phyloP scores from a whole-genome alignment of 2,888 invertebrate genomes.

The Troides oblongomaculatus region DNA sequence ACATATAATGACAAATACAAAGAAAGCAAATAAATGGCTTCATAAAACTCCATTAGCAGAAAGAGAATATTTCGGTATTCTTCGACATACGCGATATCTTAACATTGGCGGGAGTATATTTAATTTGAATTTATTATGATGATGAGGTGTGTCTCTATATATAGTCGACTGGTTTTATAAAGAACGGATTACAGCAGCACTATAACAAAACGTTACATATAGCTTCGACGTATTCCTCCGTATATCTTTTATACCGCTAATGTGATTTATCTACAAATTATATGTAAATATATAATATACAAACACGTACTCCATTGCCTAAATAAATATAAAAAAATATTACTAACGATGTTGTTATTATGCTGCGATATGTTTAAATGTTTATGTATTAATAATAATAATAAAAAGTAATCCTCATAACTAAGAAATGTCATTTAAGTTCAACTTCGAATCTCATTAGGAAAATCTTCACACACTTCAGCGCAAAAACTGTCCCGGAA shows the following conservation, averaged over 20 bases:
- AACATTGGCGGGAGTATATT: conserved; percentile 18
- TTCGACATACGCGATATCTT: conserved; percentile 3
- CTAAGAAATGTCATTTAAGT: background rate
- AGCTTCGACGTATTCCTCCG: background rate
- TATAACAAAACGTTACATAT: conserved; percentile 4
- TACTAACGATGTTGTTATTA: no score
- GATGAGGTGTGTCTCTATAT: conserved; percentile 21
- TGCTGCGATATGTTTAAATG: no score
- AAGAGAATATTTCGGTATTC: background rate
- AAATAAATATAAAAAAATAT: no score
- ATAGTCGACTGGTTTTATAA: conserved; percentile 8
- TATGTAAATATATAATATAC: no score
- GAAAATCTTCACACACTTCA: conserved; percentile 2
- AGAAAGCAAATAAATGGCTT: background rate
- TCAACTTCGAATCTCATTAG: conserved; percentile 4
- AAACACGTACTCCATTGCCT: no score
- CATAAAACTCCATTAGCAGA: background rate
- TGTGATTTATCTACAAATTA: background rate
- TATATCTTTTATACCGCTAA: background rate
- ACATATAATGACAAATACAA: background rate
- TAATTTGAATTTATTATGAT: conserved; percentile 29
- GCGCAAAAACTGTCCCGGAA: conserved; percentile 40
- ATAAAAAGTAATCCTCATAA: no score
- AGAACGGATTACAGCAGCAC: background rate
- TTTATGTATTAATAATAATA: no score